A percentile compares a stretch with the other conserved stretches of the same genome.
Evolutionary conservation across 64 coral and sea anemone genomes (phyloP).

Genomic region (Pocillopora verrucosa): DNA sequence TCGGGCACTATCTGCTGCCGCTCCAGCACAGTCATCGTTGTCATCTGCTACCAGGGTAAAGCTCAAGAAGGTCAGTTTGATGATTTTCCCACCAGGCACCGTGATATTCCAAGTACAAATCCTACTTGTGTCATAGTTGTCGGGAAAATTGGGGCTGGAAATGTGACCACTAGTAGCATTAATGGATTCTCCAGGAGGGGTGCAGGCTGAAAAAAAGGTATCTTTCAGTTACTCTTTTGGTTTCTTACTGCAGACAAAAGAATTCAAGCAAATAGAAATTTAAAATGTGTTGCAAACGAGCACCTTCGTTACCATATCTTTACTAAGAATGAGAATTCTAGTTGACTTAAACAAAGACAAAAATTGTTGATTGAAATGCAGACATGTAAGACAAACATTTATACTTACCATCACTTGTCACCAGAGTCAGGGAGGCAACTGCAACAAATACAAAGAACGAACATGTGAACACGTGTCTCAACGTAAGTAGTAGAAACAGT

Average conservation of each 20-base stretch:
- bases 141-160: constrained; percentile 17
- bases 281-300: too few species aligned
- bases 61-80: background rate
- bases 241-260: too few species aligned
- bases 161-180: constrained; percentile 8
- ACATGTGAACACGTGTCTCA: background rate
- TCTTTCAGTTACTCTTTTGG: background rate
- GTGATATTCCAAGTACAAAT: background rate
- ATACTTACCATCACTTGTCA: background rate
- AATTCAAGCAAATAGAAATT: too few species aligned
- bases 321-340: too few species aligned
- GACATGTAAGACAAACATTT: background rate
- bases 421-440: background rate
- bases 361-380: too few species aligned
- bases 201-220: background rate
- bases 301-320: background rate
- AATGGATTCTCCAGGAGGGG: background rate
- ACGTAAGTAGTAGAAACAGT: too few species aligned
- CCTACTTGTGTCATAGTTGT: background rate
- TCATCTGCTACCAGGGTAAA: background rate
- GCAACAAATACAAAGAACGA: background rate
- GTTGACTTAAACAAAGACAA: too few species aligned
- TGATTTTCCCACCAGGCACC: constrained; percentile 4
- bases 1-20: too few species aligned
- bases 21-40: background rate